Percentiles rank a stretch among this genome's conserved stretches.
These are phyloP conservation scores for Zygogramma bicolorata DNA, from an alignment of 2,888 invertebrate species.

Conservation along the genomic window DNA sequence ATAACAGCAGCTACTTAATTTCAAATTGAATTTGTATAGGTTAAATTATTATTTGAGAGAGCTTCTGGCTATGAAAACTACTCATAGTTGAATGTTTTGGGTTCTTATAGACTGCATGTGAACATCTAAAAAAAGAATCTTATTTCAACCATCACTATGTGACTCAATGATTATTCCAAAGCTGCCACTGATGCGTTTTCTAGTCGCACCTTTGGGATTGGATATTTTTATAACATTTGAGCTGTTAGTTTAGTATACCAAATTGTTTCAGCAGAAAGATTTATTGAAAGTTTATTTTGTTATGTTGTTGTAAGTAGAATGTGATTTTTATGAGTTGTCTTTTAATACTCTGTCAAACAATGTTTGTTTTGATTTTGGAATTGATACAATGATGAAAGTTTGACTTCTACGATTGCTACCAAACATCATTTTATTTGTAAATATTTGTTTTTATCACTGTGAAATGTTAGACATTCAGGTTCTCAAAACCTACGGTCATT, in stretches of 20 bases:
- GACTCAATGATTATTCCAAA: conserved; percentile 20
- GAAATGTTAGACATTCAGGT: neutral
- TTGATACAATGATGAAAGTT: neutral
- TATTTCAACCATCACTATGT: conserved; percentile 20
- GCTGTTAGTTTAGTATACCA: conserved; percentile 8
- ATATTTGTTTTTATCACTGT: conserved; percentile 16
- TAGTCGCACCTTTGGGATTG: neutral
- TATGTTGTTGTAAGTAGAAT: conserved; percentile 9
- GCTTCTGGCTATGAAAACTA: conserved; percentile 11
- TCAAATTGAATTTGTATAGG: conserved; percentile 11
- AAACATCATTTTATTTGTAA: conserved; percentile 19
- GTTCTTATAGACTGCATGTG: conserved; percentile 36
- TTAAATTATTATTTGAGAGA: conserved; percentile 19
- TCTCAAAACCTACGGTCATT: conserved; percentile 7
- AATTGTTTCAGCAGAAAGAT: conserved; percentile 1
- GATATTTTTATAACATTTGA: conserved; percentile 18
- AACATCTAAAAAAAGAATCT: conserved; percentile 24
- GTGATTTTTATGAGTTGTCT: neutral
- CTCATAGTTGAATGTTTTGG: conserved; percentile 11
- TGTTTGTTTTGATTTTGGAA: neutral
- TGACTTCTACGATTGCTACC: conserved; percentile 1
- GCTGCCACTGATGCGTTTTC: neutral
- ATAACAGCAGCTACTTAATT: conserved; percentile 85
- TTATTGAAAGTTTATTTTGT: conserved; percentile 5
- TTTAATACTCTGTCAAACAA: conserved; percentile 1